phyloP scores from a whole-genome alignment of 2,113 vertebrate genomes.

The Onychorhynchus coronatus region DNA sequence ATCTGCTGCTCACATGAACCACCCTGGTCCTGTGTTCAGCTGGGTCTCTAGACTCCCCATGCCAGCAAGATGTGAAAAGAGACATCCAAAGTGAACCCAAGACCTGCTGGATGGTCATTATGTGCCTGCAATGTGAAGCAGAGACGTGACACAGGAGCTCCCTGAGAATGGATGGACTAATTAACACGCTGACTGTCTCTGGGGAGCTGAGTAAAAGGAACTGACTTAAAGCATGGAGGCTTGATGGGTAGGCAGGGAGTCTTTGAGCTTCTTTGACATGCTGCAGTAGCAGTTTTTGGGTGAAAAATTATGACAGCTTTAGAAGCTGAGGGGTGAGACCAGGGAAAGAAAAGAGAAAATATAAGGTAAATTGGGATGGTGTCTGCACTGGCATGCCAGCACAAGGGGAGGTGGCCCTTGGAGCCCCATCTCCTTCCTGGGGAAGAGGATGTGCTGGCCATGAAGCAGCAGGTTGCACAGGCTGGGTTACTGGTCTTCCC shows the following conservation, averaged over 20 bases:
- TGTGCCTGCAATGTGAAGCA: accelerated
- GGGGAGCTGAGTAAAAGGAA: neutral
- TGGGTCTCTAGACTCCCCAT: accelerated
- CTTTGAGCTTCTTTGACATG: neutral
- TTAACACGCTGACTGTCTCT: neutral
- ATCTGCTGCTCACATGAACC: accelerated
- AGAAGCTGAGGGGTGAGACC: neutral
- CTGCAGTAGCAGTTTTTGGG: neutral
- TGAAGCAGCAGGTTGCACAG: neutral
- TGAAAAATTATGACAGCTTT: neutral
- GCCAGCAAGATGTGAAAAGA: neutral
- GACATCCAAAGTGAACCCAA: neutral
- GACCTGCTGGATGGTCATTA: neutral
- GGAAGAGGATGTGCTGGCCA: neutral
- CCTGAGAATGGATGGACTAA: neutral
- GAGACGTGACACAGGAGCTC: neutral
- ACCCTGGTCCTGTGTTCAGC: neutral
- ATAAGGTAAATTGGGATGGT: neutral
- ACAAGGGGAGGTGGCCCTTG: accelerated
- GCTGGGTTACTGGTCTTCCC: neutral
- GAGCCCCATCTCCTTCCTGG: neutral
- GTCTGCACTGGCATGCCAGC: neutral
- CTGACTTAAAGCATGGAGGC: neutral
- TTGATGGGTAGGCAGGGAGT: neutral
- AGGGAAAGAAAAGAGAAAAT: neutral